A percentile compares a stretch with the other conserved stretches of the same genome.
phyloP scores from a whole-genome alignment of 2,113 vertebrate species.

The Mobula birostris region DNA sequence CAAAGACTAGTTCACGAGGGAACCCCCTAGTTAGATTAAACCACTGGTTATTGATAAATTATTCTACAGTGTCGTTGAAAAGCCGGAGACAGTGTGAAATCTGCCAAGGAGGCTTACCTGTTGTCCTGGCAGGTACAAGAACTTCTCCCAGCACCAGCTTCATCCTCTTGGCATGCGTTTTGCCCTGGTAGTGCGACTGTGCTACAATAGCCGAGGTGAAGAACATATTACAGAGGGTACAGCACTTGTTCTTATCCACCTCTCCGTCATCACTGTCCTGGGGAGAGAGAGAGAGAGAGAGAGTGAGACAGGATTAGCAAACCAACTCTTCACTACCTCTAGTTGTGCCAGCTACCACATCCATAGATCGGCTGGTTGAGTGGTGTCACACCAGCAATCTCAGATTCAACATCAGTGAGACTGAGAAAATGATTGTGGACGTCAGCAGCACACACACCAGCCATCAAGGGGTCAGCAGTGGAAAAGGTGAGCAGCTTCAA shows the following conservation, averaged over 20 bases:
- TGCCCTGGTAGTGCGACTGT: conserved; percentile 74
- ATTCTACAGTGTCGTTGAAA: not conserved
- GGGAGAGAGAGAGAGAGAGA: not conserved
- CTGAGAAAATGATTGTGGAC: too few relatives aligned
- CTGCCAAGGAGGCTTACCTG: conserved; percentile 17
- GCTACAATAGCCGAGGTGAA: conserved; percentile 75
- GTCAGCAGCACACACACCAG: too few relatives aligned
- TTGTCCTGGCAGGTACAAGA: conserved; percentile 31
- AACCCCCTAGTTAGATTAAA: not conserved
- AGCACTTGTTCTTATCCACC: conserved; percentile 73
- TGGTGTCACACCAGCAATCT: too few relatives aligned
- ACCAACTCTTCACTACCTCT: not conserved
- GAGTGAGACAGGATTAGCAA: not conserved
- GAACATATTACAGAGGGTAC: conserved; percentile 75
- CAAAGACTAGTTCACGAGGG: not conserved
- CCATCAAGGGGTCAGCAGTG: too few relatives aligned
- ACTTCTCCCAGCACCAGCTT: conserved; percentile 65
- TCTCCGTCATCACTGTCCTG: conserved; percentile 69
- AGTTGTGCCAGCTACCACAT: not conserved
- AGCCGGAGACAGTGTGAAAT: not conserved
- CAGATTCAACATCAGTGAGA: too few relatives aligned
- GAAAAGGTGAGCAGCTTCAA: too few relatives aligned
- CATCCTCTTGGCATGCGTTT: conserved; percentile 71
- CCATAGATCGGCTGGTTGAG: too few relatives aligned
- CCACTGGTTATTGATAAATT: not conserved